phyloP scores from a whole-genome alignment of 2,888 invertebrate genomes.

The Aproaerema taeniolella region DNA sequence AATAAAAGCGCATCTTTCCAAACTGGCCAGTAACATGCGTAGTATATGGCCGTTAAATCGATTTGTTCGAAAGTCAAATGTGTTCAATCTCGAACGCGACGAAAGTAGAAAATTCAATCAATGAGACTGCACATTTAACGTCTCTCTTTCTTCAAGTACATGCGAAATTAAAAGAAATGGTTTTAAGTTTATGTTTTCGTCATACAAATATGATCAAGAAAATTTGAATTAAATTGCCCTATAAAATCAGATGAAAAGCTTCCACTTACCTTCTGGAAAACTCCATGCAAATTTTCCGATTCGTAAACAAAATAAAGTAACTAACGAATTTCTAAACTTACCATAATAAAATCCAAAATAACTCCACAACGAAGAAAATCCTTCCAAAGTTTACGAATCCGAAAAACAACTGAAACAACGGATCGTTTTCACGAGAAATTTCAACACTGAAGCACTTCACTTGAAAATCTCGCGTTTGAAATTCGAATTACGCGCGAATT shows the following conservation, averaged over 20 bases:
- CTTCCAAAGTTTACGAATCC: constrained; percentile 14
- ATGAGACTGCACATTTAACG: constrained; percentile 6
- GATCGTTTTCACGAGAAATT: constrained; percentile 20
- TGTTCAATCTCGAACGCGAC: constrained; percentile 9
- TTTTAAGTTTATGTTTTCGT: too few relatives aligned
- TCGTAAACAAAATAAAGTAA: too few relatives aligned
- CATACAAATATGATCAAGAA: too few relatives aligned
- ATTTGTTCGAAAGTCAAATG: constrained; percentile 9
- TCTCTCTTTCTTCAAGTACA: constrained; percentile 3
- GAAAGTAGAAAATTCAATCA: constrained; percentile 10
- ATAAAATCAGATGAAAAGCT: too few relatives aligned
- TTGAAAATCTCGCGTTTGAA: constrained; percentile 29
- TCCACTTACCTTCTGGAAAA: too few relatives aligned
- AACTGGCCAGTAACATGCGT: constrained; percentile 4
- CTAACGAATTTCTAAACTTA: too few relatives aligned
- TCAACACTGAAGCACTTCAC: constrained; percentile 34
- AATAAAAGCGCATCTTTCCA: background rate
- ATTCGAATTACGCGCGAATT: constrained; percentile 31
- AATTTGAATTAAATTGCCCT: too few relatives aligned
- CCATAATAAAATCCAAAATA: constrained; percentile 25
- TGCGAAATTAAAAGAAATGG: constrained; percentile 2
- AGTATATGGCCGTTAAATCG: constrained; percentile 2
- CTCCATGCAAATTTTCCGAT: too few relatives aligned
- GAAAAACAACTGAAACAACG: constrained; percentile 17
- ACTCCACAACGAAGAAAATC: constrained; percentile 17